Conservation (phyloP, 1,140 invertebrate species). For the Drosophila quadrilineata region DNA sequence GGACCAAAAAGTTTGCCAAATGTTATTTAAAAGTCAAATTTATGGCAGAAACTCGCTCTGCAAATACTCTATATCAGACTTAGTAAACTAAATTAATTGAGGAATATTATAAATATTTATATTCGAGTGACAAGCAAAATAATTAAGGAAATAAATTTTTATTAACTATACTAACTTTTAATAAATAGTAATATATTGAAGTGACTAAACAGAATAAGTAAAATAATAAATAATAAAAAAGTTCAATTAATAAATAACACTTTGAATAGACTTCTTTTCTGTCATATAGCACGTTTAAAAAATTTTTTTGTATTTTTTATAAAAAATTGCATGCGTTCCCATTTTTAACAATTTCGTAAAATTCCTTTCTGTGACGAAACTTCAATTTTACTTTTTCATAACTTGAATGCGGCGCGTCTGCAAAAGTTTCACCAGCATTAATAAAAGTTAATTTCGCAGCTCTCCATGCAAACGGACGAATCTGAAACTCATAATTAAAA, state of each 20-base stretch:
- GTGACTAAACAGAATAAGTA: too few relatives aligned
- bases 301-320: constrained; percentile 77
- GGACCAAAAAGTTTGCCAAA: constrained; percentile 34
- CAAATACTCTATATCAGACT: constrained; percentile 3
- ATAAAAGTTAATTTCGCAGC: constrained; percentile 64
- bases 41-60: neutral
- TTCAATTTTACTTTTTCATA: constrained; percentile 38
- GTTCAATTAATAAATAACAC: too few relatives aligned
- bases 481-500: constrained; percentile 77
- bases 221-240: too few relatives aligned
- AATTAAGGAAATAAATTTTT: too few relatives aligned
- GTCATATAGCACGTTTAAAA: too few relatives aligned
- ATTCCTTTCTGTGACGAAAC: neutral
- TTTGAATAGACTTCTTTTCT: too few relatives aligned
- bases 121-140: too few relatives aligned
- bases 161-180: too few relatives aligned
- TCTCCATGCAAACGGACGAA: constrained; percentile 25
- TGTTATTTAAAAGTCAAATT: constrained; percentile 18
- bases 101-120: too few relatives aligned
- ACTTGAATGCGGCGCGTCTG: constrained; percentile 32
- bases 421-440: constrained; percentile 58
- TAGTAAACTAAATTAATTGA: too few relatives aligned
- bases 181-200: too few relatives aligned
- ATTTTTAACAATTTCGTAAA: constrained; percentile 25
- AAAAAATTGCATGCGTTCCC: constrained; percentile 67